Base-by-base conservation (phyloP, 2,113 vertebrate species). In the Sturnira hondurensis region DNA sequence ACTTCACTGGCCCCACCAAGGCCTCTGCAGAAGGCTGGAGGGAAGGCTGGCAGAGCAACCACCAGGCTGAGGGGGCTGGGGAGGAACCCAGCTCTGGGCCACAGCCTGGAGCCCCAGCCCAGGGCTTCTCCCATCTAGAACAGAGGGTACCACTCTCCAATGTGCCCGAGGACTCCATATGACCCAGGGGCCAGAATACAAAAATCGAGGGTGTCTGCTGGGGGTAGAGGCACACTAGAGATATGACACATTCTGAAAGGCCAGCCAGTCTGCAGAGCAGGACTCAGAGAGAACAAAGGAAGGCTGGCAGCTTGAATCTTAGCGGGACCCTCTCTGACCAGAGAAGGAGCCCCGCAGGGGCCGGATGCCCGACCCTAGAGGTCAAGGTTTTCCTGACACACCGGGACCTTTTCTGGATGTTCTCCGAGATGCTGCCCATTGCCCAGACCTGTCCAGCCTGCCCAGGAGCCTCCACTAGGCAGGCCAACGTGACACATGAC, bases 401-500 rank as follows among this genome's bases (percentile, higher is more conserved):
- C 52, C 13, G 43, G 47, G 56, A 43, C 45, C 76, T 74, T 90
- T 52, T 73, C 82, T 83, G 76, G 31, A 16, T 54, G 26, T 83
- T 43, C 70, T 56, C 45, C 4, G 8, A 47, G 41, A 41, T 77
- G 31, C 38, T 65, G 33, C 31, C 68, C 14, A 4, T 22, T 58
- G 61, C 43, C 68, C 26, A 28, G 31, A 52, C 10, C 76, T 16
- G 1, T 3, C 43, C 68, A 71, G 52, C 54, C 52, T 84, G 45
- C 65, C 31, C 63, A 61, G 50, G 28, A 82, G 41, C 36, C 81
- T 31, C 81, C 31, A 22, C 1, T 7, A 4, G 22, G 9, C 3
- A 20, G 14, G 26, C 28, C 54, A 56, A 80, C 1, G 3, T 2
- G 24, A n/a, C 3, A 7, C 5, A 15, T 1, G 13, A 24, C n/a